These are phyloP conservation scores for Rhabdomys pumilio DNA, from an alignment of 2,797 vertebrate genomes.

Conservation along the genomic window DNA sequence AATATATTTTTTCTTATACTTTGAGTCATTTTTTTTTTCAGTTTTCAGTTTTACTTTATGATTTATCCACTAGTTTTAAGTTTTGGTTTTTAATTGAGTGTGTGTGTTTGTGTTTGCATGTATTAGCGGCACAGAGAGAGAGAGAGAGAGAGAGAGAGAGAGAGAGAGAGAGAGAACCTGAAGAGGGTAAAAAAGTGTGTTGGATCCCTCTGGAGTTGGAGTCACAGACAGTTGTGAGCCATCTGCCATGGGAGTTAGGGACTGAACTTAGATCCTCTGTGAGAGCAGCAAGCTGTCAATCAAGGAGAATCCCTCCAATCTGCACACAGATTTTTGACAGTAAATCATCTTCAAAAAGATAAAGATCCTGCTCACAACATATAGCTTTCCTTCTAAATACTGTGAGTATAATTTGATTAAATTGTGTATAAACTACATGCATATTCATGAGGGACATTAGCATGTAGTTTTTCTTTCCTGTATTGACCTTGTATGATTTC, in stretches of 20 bases:
- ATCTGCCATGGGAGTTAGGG: neutral
- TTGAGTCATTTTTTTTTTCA: neutral
- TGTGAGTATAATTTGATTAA: neutral
- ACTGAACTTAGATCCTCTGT: neutral
- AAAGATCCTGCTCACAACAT: neutral
- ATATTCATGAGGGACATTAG: neutral
- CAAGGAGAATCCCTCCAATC: neutral
- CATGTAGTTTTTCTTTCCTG: neutral
- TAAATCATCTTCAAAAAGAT: neutral
- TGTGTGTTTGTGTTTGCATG: neutral
- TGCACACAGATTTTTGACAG: neutral
- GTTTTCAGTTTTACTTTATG: constrained; percentile 4
- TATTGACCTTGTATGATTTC: neutral
- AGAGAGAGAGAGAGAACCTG: neutral
- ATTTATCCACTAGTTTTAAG: neutral
- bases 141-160: too few species aligned
- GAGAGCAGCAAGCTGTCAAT: too few species aligned
- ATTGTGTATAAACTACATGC: neutral
- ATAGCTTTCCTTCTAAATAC: neutral
- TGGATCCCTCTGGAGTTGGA: neutral
- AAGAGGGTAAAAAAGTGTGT: neutral
- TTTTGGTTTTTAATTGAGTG: neutral
- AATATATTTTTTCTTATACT: neutral
- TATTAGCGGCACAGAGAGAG: too few species aligned
- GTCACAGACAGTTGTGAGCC: neutral